A percentile compares a stretch with the other conserved stretches of the same genome.
phyloP scores from a whole-genome alignment of 2,797 vertebrate species.

The Crocidura indochinensis region DNA sequence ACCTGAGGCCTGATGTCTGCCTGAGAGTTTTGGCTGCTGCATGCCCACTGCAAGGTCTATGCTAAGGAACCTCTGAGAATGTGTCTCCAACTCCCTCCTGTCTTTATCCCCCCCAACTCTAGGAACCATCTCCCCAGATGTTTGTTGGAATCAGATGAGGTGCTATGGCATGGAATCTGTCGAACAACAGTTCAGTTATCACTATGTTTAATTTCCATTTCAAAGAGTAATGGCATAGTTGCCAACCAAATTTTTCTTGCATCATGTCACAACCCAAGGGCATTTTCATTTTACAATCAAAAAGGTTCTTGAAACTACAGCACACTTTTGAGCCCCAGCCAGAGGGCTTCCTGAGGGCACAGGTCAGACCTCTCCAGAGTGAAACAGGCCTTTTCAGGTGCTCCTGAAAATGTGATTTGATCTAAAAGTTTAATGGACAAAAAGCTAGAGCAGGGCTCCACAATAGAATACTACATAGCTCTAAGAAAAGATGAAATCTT shows the following conservation, averaged over 20 bases:
- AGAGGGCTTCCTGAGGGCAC: background rate
- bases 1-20: too few species aligned
- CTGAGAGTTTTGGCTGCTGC: too few species aligned
- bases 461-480: too few species aligned
- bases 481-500: too few species aligned
- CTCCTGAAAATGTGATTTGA: background rate
- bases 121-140: background rate
- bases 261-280: background rate
- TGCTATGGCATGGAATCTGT: background rate
- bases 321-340: background rate
- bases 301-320: constrained; percentile 16
- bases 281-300: constrained; percentile 42
- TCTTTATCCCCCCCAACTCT: too few species aligned
- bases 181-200: background rate
- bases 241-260: background rate
- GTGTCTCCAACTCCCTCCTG: too few species aligned
- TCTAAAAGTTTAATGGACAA: too few species aligned
- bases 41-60: too few species aligned
- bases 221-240: background rate
- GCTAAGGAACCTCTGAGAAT: too few species aligned
- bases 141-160: background rate
- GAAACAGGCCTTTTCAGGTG: background rate
- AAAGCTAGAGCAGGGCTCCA: too few species aligned
- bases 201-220: constrained; percentile 16
- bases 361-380: background rate